These are phyloP conservation scores for Hozukius guyotensis DNA, from an alignment of 2,797 vertebrate species.

Conservation along the genomic window DNA sequence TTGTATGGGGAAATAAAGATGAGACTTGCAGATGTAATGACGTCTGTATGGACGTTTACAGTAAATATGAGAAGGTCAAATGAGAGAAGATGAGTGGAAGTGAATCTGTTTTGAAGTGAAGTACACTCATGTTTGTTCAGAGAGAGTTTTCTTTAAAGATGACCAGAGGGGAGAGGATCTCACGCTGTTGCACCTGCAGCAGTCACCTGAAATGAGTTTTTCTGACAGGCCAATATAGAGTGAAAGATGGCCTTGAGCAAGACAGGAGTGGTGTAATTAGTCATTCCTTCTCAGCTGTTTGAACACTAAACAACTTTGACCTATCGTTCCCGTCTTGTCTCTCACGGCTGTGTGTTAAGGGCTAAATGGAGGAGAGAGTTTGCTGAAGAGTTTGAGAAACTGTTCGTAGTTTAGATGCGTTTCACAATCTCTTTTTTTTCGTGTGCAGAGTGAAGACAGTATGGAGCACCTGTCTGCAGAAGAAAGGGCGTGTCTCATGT, in stretches of 20 bases:
- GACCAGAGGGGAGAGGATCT: conserved; percentile 3
- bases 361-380: conserved; percentile 10
- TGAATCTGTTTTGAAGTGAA: conserved; percentile 17
- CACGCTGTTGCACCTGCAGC: conserved; percentile 5
- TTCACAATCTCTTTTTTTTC: neutral
- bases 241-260: conserved; percentile 1
- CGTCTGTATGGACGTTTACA: neutral
- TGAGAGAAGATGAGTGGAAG: conserved; percentile 1
- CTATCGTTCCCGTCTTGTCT: neutral
- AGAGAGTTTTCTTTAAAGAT: neutral
- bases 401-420: neutral
- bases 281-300: conserved; percentile 41
- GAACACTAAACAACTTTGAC: conserved; percentile 42
- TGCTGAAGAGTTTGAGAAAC: neutral
- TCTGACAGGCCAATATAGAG: conserved; percentile 24
- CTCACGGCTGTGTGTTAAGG: neutral
- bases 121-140: conserved; percentile 7
- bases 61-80: neutral
- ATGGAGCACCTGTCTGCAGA: conserved; percentile 92
- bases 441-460: conserved; percentile 87
- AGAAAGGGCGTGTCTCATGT: conserved; percentile 92
- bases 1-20: conserved; percentile 4
- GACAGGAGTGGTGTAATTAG: neutral
- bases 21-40: neutral
- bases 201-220: conserved; percentile 26